Base-by-base conservation (phyloP, 2,797 vertebrate species). In the Danio choprae region DNA sequence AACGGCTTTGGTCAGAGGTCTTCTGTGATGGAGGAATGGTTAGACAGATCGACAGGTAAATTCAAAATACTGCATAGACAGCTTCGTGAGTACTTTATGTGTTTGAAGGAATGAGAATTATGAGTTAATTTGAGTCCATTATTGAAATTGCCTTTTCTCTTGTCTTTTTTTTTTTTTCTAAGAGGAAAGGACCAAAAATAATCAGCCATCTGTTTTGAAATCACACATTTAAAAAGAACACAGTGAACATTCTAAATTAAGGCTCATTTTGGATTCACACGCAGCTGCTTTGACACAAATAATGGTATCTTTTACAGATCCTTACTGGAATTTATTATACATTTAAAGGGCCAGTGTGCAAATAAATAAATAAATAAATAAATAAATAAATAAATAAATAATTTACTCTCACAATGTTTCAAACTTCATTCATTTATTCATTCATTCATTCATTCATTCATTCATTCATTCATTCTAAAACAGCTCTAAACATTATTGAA, bases 191-290 rank as follows among this genome's bases (percentile, higher is more conserved):
- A 13, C n/a, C 51, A 15, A 71, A 71, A 48, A 13, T 18, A 10
- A 4, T 18, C 46, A n/a, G 36, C 7, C 22, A 75, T 63, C 59
- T 41, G 44, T 63, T 51, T 5, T 40, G 38, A 74, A 50, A 74
- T 48, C 29, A 13, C 5, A 4, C 7, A 4, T 58, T 72, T 29
- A 29, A 41, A 59, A 59, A n/a, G 44, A 74, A 43, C 5, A 43
- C 48, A 8, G 38, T 22, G 13, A 43, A 53, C 40, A 8, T 1
- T 55, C 50, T 55, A 20, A 63, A 10, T 53, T 16, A 63, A 22
- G 50, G 41, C 68, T 71, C 7, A 9, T 71, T 65, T 71, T 55
- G 7, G 50, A 55, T 22, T 55, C 3, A 29, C n/a, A 6, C 15
- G 15, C 10, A 1, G 55, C 50, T 41, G n/a, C 38, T 29, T 72